Evolutionary conservation across 2,797 vertebrate species (phyloP).

Genomic region (Uromys caudimaculatus): DNA sequence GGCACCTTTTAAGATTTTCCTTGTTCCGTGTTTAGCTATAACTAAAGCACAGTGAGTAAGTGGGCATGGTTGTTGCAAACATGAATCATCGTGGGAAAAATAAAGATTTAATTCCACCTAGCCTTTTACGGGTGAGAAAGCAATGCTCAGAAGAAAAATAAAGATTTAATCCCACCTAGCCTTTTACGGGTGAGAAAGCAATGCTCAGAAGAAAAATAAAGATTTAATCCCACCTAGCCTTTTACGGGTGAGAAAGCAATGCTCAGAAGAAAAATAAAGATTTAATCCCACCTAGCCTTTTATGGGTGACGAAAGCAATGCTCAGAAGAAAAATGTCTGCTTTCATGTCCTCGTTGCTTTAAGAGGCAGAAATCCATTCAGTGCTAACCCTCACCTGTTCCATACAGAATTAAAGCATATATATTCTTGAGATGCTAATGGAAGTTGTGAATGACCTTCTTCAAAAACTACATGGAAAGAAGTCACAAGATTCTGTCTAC

Average conservation of each 20-base stretch:
- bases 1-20: conserved; percentile 28
- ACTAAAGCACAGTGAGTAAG: conserved; percentile 13
- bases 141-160: background rate
- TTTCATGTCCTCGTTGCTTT: conserved; percentile 10
- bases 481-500: background rate
- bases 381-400: background rate
- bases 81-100: conserved; percentile 42
- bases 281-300: conserved; percentile 6
- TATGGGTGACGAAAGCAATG: background rate
- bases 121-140: background rate
- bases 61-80: background rate
- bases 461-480: background rate
- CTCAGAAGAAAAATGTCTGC: background rate
- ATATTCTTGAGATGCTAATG: background rate
- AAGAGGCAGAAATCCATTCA: background rate
- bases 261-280: background rate
- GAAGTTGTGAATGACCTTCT: background rate
- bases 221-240: background rate
- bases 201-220: background rate
- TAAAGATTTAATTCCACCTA: background rate
- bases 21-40: background rate
- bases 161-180: background rate
- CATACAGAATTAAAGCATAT: background rate
- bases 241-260: background rate
- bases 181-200: background rate